These are phyloP conservation scores for Rhopalosiphum nymphaeae DNA, from an alignment of 2,888 invertebrate species.

Conservation along the genomic window DNA sequence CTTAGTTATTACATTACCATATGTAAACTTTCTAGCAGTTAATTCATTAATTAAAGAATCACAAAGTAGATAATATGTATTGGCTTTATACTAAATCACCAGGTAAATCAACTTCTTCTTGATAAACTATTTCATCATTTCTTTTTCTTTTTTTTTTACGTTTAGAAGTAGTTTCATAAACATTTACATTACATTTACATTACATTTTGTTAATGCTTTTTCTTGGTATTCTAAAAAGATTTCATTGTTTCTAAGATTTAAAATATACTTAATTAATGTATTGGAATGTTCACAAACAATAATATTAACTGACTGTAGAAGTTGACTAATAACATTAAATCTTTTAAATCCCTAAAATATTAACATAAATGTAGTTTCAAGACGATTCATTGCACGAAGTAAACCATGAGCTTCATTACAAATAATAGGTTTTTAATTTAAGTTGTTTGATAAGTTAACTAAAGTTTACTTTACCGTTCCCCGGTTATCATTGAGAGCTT, in stretches of 20 bases:
- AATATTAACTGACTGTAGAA: conserved; percentile 11
- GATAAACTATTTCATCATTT: conserved; percentile 5
- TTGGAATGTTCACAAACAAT: conserved; percentile 38
- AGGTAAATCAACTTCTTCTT: not conserved
- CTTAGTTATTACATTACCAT: conserved; percentile 8
- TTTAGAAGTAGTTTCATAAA: conserved; percentile 30
- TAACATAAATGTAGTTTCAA: conserved; percentile 43
- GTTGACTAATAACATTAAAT: conserved; percentile 27
- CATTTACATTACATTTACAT: too few species aligned
- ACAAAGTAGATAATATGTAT: conserved; percentile 16
- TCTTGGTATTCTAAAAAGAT: not conserved
- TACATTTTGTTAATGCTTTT: conserved; percentile 31
- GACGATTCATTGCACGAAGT: conserved; percentile 20
- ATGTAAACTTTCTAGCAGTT: not conserved
- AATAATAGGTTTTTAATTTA: conserved; percentile 30
- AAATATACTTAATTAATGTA: conserved; percentile 9
- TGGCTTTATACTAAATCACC: not conserved
- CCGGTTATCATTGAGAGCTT: conserved; percentile 30
- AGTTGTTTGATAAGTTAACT: not conserved
- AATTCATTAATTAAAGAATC: not conserved
- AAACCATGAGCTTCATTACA: conserved; percentile 22
- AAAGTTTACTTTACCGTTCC: not conserved
- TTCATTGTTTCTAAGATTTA: conserved; percentile 20
- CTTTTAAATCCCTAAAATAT: not conserved
- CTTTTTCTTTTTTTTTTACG: not conserved